Evolutionary conservation across 2,113 vertebrate species (phyloP).

Genomic region (Xyrauchen texanus): DNA sequence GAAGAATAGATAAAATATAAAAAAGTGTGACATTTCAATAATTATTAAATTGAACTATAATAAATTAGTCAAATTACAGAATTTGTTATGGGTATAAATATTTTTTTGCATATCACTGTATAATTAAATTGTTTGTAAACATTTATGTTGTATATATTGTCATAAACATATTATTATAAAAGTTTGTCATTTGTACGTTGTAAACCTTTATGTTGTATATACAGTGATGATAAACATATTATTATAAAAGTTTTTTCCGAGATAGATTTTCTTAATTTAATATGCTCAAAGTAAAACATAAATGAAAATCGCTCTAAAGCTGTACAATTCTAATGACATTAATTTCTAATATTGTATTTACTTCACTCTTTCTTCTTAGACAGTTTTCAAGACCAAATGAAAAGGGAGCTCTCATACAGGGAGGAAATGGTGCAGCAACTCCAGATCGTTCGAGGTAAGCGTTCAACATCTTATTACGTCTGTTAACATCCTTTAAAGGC

Average conservation of each 20-base stretch:
- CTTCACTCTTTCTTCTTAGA: constrained; percentile 70
- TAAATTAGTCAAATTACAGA: too few species aligned
- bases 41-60: too few species aligned
- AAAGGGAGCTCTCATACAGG: constrained; percentile 93
- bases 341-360: constrained; percentile 7
- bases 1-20: neutral
- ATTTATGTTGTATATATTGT: neutral
- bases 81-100: too few species aligned
- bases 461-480: constrained; percentile 7
- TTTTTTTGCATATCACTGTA: too few species aligned
- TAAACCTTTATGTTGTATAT: too few species aligned
- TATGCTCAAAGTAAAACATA: neutral
- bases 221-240: too few species aligned
- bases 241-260: too few species aligned
- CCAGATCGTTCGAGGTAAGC: constrained; percentile 95
- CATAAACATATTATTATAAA: too few species aligned
- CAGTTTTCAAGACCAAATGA: constrained; percentile 99
- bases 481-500: neutral
- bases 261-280: too few species aligned
- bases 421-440: constrained; percentile 98
- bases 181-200: too few species aligned
- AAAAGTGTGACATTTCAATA: too few species aligned
- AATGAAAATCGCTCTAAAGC: neutral
- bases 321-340: neutral
- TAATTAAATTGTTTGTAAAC: too few species aligned